Base-by-base conservation (phyloP, 2,888 invertebrate genomes). In the Troides helena region DNA sequence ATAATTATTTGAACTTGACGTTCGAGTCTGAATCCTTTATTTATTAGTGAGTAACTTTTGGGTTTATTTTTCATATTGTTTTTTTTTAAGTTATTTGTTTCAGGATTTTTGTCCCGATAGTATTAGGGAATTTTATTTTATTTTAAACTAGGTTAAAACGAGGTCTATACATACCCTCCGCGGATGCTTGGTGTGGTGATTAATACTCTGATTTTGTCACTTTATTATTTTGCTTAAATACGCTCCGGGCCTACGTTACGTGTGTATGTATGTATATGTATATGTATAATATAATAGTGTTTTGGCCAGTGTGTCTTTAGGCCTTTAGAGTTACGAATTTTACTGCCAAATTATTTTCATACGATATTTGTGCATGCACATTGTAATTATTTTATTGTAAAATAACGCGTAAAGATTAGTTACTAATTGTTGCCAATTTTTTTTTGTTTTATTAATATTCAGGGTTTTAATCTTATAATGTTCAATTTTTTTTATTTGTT, bases 311-410 rank as follows among this genome's bases (percentile, higher is more conserved):
- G 85, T 88, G 88, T 88, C 66, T 53, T 87, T 87, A 86, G 91
- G 92, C 91, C 91, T 90, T 89, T 92, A 92, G 89, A 87, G 80
- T 88, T 92, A 92, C 90, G 92, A 92, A 92, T 86, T 92, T 92
- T 92, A 92, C 92, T 92, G 92, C 92, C 92, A 92, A 92, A 91
- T 92, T 92, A 90, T 92, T 92, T 92, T 92, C 90, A 88, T 92
- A 92, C 90, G 84, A 89, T 90, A 90, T 90, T 91, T 91, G 92
- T 90, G 92, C 90, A 89, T 92, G 90, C 90, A 91, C 90, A 90
- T 90, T 86, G 89, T 90, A 90, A 91, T 92, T 91, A 92, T 92
- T 92, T 90, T 90, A 90, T 89, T 91, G 86, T 89, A 90, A 89
- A 79, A 88, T 90, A 89, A 46, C 88, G 85, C 89, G 84, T 84